phyloP scores from a whole-genome alignment of 2,113 vertebrate genomes.

The Aspiorhynchus laticeps region DNA sequence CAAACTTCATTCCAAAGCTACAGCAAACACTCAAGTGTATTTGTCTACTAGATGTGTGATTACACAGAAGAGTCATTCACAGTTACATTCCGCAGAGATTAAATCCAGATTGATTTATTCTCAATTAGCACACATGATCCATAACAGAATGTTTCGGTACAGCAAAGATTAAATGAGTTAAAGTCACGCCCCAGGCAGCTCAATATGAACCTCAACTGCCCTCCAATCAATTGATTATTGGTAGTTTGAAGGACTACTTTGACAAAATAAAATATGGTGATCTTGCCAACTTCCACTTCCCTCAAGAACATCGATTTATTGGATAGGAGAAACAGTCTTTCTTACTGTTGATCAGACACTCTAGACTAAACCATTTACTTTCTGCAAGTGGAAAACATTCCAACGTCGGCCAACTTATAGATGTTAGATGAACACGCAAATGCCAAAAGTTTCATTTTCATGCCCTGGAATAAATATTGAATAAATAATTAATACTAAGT shows the following conservation, averaged over 20 bases:
- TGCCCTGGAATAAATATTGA: not conserved
- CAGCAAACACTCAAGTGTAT: not conserved
- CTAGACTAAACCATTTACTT: not conserved
- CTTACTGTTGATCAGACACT: not conserved
- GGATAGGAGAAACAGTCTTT: not conserved
- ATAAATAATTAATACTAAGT: not conserved
- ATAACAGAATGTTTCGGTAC: not conserved
- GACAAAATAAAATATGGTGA: not conserved
- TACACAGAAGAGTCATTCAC: slow-evolving; percentile 4
- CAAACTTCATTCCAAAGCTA: slow-evolving; percentile 2
- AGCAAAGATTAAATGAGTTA: not conserved
- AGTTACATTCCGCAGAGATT: not conserved
- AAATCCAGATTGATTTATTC: not conserved
- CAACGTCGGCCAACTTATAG: not conserved
- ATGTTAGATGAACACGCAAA: not conserved
- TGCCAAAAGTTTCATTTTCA: not conserved
- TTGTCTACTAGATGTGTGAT: not conserved
- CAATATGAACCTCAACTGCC: not conserved
- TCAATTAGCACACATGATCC: not conserved
- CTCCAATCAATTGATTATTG: not conserved
- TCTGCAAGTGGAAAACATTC: not conserved
- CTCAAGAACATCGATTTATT: not conserved
- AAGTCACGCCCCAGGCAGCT: not conserved
- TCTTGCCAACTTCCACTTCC: not conserved
- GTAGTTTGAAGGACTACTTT: not conserved